Evolutionary conservation across 2,797 vertebrate genomes (phyloP).

Genomic region (Sylvilagus floridanus): DNA sequence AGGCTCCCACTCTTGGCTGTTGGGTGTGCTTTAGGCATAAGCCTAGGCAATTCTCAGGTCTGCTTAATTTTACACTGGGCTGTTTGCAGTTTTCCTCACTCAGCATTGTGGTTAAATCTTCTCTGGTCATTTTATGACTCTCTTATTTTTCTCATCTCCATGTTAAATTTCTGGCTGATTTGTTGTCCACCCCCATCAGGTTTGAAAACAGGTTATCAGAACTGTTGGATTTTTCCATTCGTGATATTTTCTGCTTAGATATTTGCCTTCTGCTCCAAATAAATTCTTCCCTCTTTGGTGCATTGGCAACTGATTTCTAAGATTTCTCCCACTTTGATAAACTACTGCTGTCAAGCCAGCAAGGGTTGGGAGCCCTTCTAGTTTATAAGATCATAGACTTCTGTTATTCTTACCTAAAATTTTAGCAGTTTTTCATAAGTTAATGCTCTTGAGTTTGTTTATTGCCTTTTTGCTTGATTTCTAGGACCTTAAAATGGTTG

Average conservation of each 20-base stretch:
- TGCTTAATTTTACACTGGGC: not conserved
- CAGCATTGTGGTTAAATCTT: too few species aligned
- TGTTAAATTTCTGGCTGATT: not conserved
- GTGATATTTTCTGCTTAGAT: not conserved
- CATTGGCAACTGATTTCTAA: not conserved
- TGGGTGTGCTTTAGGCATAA: not conserved
- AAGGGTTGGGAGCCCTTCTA: not conserved
- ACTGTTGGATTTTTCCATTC: not conserved
- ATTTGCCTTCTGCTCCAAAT: not conserved
- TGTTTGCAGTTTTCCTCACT: not conserved
- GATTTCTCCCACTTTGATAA: not conserved
- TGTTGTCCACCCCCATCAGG: too few species aligned
- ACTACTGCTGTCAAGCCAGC: not conserved
- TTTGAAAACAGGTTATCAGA: not conserved
- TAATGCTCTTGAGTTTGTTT: not conserved
- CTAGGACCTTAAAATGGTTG: not conserved
- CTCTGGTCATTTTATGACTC: not conserved
- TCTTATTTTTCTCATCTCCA: too few species aligned
- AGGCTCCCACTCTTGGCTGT: not conserved
- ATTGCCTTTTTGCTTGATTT: not conserved
- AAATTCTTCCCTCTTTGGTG: not conserved
- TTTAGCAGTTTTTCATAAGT: not conserved
- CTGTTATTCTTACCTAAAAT: not conserved
- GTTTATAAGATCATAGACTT: too few species aligned
- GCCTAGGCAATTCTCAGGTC: not conserved